Conservation (phyloP, 2,797 vertebrate species). For the Naso thynnoides region DNA sequence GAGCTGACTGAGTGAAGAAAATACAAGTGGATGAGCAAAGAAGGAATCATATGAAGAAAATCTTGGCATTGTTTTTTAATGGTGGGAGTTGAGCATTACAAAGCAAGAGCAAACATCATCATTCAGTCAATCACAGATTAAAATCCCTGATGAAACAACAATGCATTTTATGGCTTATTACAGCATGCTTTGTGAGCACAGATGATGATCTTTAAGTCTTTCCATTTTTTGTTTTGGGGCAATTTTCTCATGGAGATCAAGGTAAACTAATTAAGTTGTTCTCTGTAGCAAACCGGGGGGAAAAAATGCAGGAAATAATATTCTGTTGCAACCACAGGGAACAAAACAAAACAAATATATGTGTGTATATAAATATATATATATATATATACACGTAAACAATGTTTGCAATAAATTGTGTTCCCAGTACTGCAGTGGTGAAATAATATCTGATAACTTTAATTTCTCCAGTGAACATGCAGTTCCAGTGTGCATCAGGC, state of each 20-base stretch:
- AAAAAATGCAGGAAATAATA: constrained; percentile 40
- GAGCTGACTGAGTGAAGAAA: not conserved
- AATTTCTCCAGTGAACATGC: constrained; percentile 74
- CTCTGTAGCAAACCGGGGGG: constrained; percentile 36
- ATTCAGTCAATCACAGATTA: constrained; percentile 78
- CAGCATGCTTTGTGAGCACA: constrained; percentile 80
- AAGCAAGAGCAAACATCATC: constrained; percentile 73
- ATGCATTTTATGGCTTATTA: constrained; percentile 71
- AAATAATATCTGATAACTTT: constrained; percentile 44
- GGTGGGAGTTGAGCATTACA: constrained; percentile 77
- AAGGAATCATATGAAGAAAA: constrained; percentile 22
- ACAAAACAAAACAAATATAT: constrained; percentile 42
- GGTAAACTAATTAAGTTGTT: constrained; percentile 22
- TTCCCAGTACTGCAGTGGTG: constrained; percentile 56
- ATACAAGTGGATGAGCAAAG: not conserved
- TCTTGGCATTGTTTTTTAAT: constrained; percentile 76
- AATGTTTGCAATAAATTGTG: constrained; percentile 43
- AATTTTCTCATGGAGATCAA: constrained; percentile 30
- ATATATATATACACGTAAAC: constrained; percentile 65
- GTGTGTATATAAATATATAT: constrained; percentile 52
- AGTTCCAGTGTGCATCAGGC: constrained; percentile 56
- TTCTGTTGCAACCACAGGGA: constrained; percentile 39
- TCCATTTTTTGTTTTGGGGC: constrained; percentile 38
- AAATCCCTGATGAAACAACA: constrained; percentile 78
- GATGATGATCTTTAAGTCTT: constrained; percentile 37